These are phyloP conservation scores for Odontocolon sp. DNA, from an alignment of 2,888 invertebrate genomes.

Conservation along the genomic window DNA sequence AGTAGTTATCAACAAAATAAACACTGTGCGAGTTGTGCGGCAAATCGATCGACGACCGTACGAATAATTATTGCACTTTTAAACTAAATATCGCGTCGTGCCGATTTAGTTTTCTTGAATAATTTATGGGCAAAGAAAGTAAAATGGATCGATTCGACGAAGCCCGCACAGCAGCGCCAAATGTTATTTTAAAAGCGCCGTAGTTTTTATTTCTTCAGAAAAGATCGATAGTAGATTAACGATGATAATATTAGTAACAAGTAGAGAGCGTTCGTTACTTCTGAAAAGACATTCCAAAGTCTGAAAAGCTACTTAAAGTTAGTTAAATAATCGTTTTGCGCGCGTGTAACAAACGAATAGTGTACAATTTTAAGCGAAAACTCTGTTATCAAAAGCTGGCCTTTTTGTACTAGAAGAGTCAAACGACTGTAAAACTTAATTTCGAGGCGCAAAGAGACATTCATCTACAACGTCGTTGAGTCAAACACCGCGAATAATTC, in stretches of 20 bases:
- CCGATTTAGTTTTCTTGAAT: no score
- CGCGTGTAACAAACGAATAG: constrained; percentile 22
- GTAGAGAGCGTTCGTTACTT: constrained; percentile 27
- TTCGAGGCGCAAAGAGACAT: no score
- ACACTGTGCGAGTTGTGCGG: no score
- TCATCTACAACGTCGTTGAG: no score
- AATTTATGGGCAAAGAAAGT: no score
- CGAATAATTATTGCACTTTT: no score
- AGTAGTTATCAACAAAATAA: no score
- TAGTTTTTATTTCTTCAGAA: no score
- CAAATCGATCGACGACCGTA: no score
- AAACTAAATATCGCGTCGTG: no score
- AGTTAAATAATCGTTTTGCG: constrained; percentile 4
- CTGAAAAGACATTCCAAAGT: constrained; percentile 54
- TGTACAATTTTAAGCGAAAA: not conserved
- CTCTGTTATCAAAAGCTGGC: constrained; percentile 70
- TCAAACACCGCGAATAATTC: no score
- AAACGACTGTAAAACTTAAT: not conserved
- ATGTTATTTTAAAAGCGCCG: not conserved
- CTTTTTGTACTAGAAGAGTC: constrained; percentile 65
- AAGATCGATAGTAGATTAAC: no score
- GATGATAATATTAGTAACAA: constrained; percentile 2
- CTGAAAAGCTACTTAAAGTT: constrained; percentile 42
- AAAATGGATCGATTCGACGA: not conserved
- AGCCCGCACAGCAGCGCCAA: not conserved